A percentile compares a stretch with the other conserved stretches of the same genome.
Conservation (phyloP, 2,888 invertebrate species). For the Drosophila acutilabella region DNA sequence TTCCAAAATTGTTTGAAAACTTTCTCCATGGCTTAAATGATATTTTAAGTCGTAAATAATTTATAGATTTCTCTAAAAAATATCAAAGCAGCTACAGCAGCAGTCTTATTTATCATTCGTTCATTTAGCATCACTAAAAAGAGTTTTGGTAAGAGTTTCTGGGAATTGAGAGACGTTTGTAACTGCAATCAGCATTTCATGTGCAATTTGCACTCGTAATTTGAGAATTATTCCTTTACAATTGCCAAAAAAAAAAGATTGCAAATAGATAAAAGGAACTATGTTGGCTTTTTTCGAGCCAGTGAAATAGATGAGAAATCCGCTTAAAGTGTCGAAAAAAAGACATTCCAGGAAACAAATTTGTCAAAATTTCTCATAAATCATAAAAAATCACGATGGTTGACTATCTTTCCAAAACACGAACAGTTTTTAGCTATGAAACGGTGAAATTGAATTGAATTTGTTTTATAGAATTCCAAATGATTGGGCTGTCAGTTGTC, state of each 20-base stretch:
- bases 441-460: neutral
- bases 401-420: neutral
- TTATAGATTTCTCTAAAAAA: too few species aligned
- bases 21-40: too few species aligned
- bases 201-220: constrained; percentile 58
- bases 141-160: constrained; percentile 22
- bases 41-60: too few species aligned
- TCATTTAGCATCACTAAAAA: constrained; percentile 28
- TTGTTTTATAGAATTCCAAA: constrained; percentile 2
- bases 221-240: constrained; percentile 31
- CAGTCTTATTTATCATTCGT: too few species aligned
- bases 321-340: neutral
- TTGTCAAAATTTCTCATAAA: neutral
- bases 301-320: constrained; percentile 10
- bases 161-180: constrained; percentile 35
- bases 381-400: neutral
- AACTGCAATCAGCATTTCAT: constrained; percentile 57
- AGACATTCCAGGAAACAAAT: neutral
- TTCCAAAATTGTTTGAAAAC: neutral
- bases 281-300: constrained; percentile 18
- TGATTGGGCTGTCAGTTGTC: constrained; percentile 19
- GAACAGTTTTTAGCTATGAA: neutral
- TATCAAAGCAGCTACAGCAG: too few species aligned
- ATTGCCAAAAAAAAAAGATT: neutral
- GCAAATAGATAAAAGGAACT: constrained; percentile 8